Percentiles rank a stretch among this genome's conserved stretches.
These are phyloP conservation scores for Microtus ochrogaster DNA, from an alignment of 2,113 vertebrate genomes.

Conservation along the genomic window DNA sequence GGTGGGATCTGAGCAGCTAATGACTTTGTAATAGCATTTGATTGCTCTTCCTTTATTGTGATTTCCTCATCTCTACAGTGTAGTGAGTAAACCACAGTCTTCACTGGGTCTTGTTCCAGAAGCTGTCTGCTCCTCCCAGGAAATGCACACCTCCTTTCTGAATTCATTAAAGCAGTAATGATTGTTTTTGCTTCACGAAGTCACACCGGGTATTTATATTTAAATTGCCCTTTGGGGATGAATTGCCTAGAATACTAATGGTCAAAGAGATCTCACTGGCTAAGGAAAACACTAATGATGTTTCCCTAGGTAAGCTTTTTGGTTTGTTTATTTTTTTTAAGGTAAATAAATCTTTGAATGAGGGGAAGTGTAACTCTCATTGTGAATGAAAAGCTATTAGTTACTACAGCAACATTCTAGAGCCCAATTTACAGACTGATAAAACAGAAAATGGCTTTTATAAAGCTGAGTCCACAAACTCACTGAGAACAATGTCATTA, in stretches of 20 bases:
- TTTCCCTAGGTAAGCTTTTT: not conserved
- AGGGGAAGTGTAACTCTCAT: not conserved
- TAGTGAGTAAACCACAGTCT: not conserved
- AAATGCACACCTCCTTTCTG: constrained; percentile 32
- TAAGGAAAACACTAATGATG: constrained; percentile 17
- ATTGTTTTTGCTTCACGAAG: constrained; percentile 7
- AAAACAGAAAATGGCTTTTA: not conserved
- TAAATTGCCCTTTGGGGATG: constrained; percentile 3
- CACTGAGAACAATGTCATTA: not conserved
- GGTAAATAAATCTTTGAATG: not conserved
- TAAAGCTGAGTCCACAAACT: not conserved
- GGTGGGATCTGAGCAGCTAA: not conserved
- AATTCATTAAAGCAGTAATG: constrained; percentile 37
- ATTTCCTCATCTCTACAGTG: not conserved
- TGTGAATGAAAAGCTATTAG: constrained; percentile 4
- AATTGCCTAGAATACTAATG: not conserved
- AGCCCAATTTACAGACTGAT: not conserved
- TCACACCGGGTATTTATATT: constrained; percentile 34
- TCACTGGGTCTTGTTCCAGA: not conserved
- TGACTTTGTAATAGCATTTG: not conserved
- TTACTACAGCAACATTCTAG: not conserved
- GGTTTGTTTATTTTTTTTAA: not conserved
- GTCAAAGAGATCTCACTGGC: not conserved
- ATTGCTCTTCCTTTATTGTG: not conserved
- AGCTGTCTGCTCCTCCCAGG: not conserved